Conservation (phyloP, 2,888 invertebrate genomes). For the Dastarcus helophoroides region DNA sequence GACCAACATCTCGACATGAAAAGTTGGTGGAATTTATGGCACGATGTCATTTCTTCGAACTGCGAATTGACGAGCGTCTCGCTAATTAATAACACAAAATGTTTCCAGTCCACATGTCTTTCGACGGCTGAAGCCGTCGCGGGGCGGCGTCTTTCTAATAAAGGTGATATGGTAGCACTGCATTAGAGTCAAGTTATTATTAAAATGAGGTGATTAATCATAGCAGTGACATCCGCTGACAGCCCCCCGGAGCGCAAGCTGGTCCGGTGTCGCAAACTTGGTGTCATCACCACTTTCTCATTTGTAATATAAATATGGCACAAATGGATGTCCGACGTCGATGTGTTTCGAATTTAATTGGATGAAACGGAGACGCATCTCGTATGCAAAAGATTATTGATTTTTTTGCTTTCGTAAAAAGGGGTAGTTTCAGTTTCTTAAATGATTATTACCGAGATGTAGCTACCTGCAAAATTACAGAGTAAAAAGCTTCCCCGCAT, state of each 20-base stretch:
- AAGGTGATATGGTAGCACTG: constrained; percentile 36
- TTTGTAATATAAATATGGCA: constrained; percentile 25
- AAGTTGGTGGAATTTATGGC: too few relatives aligned
- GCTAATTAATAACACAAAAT: constrained; percentile 28
- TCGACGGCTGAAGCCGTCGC: constrained; percentile 1
- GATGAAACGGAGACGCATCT: too few relatives aligned
- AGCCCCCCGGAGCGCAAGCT: constrained; percentile 26
- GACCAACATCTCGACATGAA: too few relatives aligned
- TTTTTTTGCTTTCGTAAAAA: too few relatives aligned
- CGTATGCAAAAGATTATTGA: too few relatives aligned
- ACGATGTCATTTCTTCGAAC: too few relatives aligned
- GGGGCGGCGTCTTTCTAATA: constrained; percentile 27
- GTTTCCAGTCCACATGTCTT: constrained; percentile 22
- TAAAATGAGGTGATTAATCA: constrained; percentile 42
- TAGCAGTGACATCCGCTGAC: constrained; percentile 34
- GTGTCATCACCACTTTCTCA: constrained; percentile 32
- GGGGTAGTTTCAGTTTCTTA: too few relatives aligned
- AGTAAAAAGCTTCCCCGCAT: constrained; percentile 6
- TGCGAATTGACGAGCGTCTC: constrained; percentile 18
- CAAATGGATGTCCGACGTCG: too few relatives aligned
- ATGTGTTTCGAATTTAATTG: too few relatives aligned
- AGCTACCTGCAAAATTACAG: too few relatives aligned
- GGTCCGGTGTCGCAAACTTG: constrained; percentile 27
- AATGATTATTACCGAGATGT: too few relatives aligned
- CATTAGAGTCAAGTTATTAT: constrained; percentile 35